phyloP scores from a whole-genome alignment of 2,888 invertebrate genomes.

The Drosophila ustulata region DNA sequence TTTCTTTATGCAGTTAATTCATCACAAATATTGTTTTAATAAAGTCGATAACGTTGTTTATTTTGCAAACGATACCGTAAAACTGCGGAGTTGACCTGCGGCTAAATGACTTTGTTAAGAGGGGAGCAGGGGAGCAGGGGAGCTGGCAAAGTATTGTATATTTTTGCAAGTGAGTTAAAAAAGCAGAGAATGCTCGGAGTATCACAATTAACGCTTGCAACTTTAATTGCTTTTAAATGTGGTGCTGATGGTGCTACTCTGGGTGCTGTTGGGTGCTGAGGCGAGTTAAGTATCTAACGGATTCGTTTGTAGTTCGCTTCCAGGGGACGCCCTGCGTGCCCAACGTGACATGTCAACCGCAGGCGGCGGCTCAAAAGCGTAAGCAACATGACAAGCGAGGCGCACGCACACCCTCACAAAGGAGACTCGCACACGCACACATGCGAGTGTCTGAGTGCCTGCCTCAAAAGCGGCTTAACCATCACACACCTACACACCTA shows the following conservation, averaged over 20 bases:
- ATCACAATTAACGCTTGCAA: conserved; percentile 69
- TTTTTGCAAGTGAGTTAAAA: conserved; percentile 41
- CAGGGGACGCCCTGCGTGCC: conserved; percentile 12
- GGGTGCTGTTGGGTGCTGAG: not conserved
- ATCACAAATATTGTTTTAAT: conserved; percentile 15
- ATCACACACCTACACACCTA: conserved; percentile 29
- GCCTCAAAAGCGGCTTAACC: conserved; percentile 71
- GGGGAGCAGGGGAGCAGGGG: conserved; percentile 21
- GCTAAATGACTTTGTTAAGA: conserved; percentile 49
- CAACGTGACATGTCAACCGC: conserved; percentile 74
- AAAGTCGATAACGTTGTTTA: not conserved
- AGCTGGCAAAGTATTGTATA: conserved; percentile 58
- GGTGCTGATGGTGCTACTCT: conserved; percentile 4
- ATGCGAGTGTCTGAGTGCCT: conserved; percentile 58
- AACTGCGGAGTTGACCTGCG: not conserved
- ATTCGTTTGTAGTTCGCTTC: conserved; percentile 30
- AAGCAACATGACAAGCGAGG: conserved; percentile 53
- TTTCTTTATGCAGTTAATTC: not conserved
- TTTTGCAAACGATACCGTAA: not conserved
- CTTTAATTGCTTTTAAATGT: conserved; percentile 74
- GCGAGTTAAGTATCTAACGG: conserved; percentile 19
- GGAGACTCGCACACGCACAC: conserved; percentile 24
- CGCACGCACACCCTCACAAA: conserved; percentile 27
- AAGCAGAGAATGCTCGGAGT: conserved; percentile 14
- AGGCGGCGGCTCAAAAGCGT: conserved; percentile 72